These are phyloP conservation scores for Myopa testacea DNA, from an alignment of 2,888 invertebrate species.

Conservation along the genomic window DNA sequence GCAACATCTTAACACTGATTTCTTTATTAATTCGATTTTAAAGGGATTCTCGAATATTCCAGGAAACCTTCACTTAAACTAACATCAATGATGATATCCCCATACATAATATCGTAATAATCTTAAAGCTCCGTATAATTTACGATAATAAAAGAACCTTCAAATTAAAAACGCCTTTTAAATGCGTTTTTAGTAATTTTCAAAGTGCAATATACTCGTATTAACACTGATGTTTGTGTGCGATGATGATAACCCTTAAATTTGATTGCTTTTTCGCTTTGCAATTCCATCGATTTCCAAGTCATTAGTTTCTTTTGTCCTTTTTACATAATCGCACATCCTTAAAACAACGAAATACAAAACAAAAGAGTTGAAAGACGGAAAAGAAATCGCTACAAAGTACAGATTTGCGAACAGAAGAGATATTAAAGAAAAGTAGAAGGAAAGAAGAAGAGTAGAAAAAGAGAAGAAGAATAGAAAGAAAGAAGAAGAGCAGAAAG, in stretches of 20 bases:
- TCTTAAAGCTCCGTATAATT: too few species aligned
- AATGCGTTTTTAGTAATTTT: too few species aligned
- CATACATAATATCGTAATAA: too few species aligned
- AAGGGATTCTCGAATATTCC: too few species aligned
- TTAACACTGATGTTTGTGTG: neutral
- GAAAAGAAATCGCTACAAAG: neutral
- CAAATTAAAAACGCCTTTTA: too few species aligned
- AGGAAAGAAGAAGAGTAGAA: neutral
- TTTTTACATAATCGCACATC: neutral
- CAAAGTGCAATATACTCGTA: neutral
- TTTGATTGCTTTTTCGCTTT: slow-evolving; percentile 26
- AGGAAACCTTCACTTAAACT: too few species aligned
- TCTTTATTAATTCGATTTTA: neutral
- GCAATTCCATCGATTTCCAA: slow-evolving; percentile 19
- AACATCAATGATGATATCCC: too few species aligned
- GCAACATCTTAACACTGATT: neutral
- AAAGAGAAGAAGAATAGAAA: neutral
- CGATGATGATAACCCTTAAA: slow-evolving; percentile 2
- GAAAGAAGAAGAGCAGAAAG: neutral
- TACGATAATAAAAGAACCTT: too few species aligned
- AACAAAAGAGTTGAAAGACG: neutral
- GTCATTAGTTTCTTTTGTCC: slow-evolving; percentile 37
- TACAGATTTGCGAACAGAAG: too few species aligned
- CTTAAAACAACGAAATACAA: neutral
- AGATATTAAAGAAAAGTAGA: too few species aligned